Base-by-base conservation (phyloP, 2,797 vertebrate species). In the Brachymystax lenok region DNA sequence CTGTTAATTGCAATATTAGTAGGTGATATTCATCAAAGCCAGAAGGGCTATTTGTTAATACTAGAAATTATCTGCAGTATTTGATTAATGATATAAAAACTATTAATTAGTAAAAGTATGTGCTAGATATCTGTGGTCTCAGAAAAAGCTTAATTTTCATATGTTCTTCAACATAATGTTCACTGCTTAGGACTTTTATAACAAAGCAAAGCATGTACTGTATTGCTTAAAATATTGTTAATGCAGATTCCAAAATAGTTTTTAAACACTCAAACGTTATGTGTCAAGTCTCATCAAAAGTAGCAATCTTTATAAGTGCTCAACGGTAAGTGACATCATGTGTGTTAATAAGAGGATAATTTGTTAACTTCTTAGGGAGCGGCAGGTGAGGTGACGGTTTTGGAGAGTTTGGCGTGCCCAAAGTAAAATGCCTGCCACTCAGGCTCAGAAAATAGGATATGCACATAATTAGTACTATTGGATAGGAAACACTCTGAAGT, bases 11-110 rank as follows among this genome's bases (percentile, higher is more conserved):
- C 24, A 35, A 61, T 71, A 67, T 79, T 28, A 77, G 64, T 51
- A 46, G 74, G 66, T 56, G 24, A 75, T 61, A 68, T 77, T 77
- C 40, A 79, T 80, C 8, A 80, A 27, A 59, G 69, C 66, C 52
- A 69, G 21, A 17, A 51, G 7, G 68, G 52, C 40, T 46, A 77
- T 77, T 73, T 51, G 54, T 67, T 66, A 52, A 59, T 69, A 71
- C 69, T 77, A 27, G 19, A 76, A 64, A 33, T 40, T 74, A 52
- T 74, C 21, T 70, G 27, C 28, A 40, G 8, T n/a, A 51, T 71
- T 50, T 68, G 67, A 74, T 74, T 73, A 74, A 59, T 51, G n/a
- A 14, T 19, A 19, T 52, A 64, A 77, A 14, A 50, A 56, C 13
- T 56, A 7, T n/a, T 51, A 51, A 69, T 35, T 28, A 1, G 19